Percentiles rank a stretch among this genome's conserved stretches.
These are phyloP conservation scores for Idaea straminata DNA, from an alignment of 2,888 invertebrate genomes.

Conservation along the genomic window DNA sequence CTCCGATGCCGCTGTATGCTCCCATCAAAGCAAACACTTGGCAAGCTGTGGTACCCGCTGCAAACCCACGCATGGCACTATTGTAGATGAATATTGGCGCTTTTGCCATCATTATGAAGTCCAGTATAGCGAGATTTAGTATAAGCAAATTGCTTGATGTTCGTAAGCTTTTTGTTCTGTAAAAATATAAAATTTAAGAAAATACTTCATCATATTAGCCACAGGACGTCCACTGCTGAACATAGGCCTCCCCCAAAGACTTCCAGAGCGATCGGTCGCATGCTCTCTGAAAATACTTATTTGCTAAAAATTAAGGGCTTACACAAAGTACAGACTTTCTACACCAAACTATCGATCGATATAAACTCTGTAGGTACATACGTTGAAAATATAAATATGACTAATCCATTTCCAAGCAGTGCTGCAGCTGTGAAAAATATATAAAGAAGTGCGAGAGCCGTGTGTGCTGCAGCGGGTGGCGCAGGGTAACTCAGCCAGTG, in stretches of 20 bases:
- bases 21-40: slow-evolving; percentile 89
- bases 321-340: no score
- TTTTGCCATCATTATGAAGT: slow-evolving; percentile 93
- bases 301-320: no score
- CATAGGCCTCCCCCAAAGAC: no score
- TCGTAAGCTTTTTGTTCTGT: slow-evolving; percentile 84
- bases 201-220: no score
- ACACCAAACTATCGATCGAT: no score
- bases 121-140: slow-evolving; percentile 89
- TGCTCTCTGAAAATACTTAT: no score
- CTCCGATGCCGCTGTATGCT: slow-evolving; percentile 89
- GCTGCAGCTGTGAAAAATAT: slow-evolving; percentile 86
- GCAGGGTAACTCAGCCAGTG: slow-evolving; percentile 91
- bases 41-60: slow-evolving; percentile 86
- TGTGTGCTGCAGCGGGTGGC: slow-evolving; percentile 90
- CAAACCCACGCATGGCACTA: slow-evolving; percentile 88
- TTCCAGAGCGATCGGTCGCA: no score
- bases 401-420: slow-evolving; percentile 89
- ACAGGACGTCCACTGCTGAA: no score
- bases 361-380: slow-evolving; percentile 61
- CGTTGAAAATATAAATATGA: slow-evolving; percentile 91
- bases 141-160: slow-evolving; percentile 93
- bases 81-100: slow-evolving; percentile 92
- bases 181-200: slow-evolving; percentile 20
- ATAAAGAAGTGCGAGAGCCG: slow-evolving; percentile 88